phyloP scores from a whole-genome alignment of 1,140 invertebrate genomes.

The Cherax destructor region DNA sequence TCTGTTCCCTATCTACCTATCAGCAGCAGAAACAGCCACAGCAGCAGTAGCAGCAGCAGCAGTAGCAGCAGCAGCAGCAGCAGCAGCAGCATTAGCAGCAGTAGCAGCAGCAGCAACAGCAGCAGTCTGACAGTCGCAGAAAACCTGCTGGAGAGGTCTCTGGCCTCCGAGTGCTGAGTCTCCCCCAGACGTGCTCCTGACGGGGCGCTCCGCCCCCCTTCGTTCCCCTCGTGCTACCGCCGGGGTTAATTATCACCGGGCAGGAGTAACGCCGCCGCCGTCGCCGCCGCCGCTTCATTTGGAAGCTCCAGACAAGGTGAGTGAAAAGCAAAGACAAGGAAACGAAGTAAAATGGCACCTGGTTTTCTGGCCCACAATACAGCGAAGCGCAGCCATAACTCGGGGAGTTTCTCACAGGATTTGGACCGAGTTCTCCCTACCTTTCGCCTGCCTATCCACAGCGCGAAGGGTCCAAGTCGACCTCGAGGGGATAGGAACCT shows the following conservation, averaged over 20 bases:
- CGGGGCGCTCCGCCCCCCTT: background rate
- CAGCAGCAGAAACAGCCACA: background rate
- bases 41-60: background rate
- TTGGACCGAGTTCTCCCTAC: slow-evolving; percentile 13
- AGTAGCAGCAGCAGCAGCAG: background rate
- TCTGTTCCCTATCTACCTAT: too few relatives aligned
- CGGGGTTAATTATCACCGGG: slow-evolving; percentile 7
- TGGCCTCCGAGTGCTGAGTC: background rate
- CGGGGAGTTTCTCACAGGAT: slow-evolving; percentile 20
- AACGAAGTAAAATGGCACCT: slow-evolving; percentile 59
- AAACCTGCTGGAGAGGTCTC: background rate
- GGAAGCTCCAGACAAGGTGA: slow-evolving; percentile 49
- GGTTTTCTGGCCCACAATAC: slow-evolving; percentile 63
- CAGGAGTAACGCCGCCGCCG: background rate
- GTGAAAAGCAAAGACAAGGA: slow-evolving; percentile 66
- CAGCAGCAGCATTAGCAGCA: too few relatives aligned
- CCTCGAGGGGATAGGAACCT: too few relatives aligned
- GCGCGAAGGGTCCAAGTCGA: too few relatives aligned
- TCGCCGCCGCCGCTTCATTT: slow-evolving; percentile 29
- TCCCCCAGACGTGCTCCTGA: background rate
- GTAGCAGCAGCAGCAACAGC: too few relatives aligned
- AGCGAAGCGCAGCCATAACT: slow-evolving; percentile 3
- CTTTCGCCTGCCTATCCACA: slow-evolving; percentile 5
- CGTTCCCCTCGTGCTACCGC: background rate
- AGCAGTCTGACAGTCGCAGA: too few relatives aligned